phyloP scores from a whole-genome alignment of 2,888 invertebrate species.

The Andrena camellia region DNA sequence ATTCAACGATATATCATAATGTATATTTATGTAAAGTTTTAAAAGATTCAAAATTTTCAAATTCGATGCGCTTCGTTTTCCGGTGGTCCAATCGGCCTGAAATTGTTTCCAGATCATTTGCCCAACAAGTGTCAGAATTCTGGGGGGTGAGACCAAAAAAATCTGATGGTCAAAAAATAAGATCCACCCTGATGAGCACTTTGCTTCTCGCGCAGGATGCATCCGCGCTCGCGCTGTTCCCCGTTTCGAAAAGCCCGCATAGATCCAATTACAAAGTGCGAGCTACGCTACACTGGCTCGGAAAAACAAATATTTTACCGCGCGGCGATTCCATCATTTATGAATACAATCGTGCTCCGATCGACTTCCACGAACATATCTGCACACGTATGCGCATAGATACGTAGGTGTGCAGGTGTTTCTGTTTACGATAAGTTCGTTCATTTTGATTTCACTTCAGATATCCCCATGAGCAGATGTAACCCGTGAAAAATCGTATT shows the following conservation, averaged over 20 bases:
- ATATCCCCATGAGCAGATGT: not conserved
- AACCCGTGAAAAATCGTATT: constrained; percentile 1
- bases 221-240: not conserved
- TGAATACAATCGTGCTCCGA: not conserved
- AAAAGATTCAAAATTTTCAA: too few species aligned
- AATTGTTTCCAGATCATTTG: too few species aligned
- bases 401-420: not conserved
- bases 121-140: too few species aligned
- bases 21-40: too few species aligned
- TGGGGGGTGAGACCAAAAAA: too few species aligned
- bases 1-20: too few species aligned
- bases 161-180: too few species aligned
- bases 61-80: too few species aligned
- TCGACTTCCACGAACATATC: not conserved
- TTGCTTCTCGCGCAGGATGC: not conserved
- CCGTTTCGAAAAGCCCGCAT: not conserved
- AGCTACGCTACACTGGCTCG: not conserved
- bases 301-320: not conserved
- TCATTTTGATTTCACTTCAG: not conserved
- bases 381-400: too few species aligned
- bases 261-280: constrained; percentile 12
- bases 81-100: too few species aligned
- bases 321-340: not conserved
- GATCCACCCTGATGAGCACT: not conserved
- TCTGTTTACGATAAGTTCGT: not conserved